Evolutionary conservation across 2,113 vertebrate genomes (phyloP), one percentile per base, ranked within the genome.

Genomic region (Lethenteron reissneri): DNA sequence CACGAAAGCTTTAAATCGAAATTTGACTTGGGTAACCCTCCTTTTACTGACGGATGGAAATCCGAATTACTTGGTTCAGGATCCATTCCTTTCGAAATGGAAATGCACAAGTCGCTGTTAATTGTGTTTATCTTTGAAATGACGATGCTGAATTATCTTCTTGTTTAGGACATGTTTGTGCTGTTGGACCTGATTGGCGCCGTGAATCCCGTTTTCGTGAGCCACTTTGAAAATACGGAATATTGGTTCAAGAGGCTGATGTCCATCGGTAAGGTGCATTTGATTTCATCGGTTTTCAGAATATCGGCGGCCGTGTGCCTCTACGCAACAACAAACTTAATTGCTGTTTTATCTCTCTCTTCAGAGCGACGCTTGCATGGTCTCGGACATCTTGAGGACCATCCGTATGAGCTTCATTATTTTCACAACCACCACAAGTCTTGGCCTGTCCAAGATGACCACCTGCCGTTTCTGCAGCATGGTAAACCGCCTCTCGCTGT

Each of bases 171-270:
- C 75, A 81, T 94, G 60, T 87, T 94, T 75, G 77, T 92, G 73
- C 79, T 94, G 57, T 79, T 94, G 14, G 90, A 94, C 73, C 83
- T 94, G 58, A 82, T 94, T 12, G 90, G 90, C 0, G 83, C 79
- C 10, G 76, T 77, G 0, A 76, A 82, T n/a, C 90, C 87, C 0
- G 72, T 85, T 71, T 87, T 92, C 72, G 81, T 84, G 2, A 94
- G 85, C 75, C 89, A 94, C 78, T 94, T 90, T 70, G 78, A 85
- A n/a, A 82, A 80, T 76, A 92, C 88, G 0, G 82, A 80, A 9
- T 83, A 79, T 74, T 91, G 88, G 88, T 92, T 91, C 70, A 83
- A 86, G 74, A 83, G 84, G 3, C 83, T 91, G 6, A 82, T 83
- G 4, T 75, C 78, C 74, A 85, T 88, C 13, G 89, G 89, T 90